Base-by-base conservation (phyloP, 2,888 invertebrate species). In the Eupeodes luniger region DNA sequence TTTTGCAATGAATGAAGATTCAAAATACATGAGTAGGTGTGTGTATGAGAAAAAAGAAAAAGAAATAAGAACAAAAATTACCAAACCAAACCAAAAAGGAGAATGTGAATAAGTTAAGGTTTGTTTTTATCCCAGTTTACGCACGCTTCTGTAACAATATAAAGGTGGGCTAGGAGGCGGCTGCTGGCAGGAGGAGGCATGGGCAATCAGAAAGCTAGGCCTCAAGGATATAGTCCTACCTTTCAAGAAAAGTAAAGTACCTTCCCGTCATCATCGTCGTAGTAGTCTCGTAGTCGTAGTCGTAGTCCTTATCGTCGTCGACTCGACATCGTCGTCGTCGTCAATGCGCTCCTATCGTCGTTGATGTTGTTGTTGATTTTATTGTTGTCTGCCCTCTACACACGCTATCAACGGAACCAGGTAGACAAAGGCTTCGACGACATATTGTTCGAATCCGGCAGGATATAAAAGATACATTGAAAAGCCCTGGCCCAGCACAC, bases 371-470 rank as follows among this genome's bases (percentile, higher is more conserved):
- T 40, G 6, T 19, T 7, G 40, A 7, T 7, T 5, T 40, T 40
- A 3, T 19, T 62, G 5, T 61, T 44, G 40, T 16, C 12, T 34
- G 14, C 34, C 34, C 59, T 59, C 16, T 19, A 62, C 47, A 62
- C 47, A 36, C 53, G 67, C 40, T 66, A 64, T 44, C 74, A 74
- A 53, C 51, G 14, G 14, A 64, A 40, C 11, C 72, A 53, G 76
- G 72, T 84, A 80, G 62, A 77, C 57, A 72, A 57, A 57, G 36
- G 57, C 77, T 81, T 81, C 47, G 74, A 84, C 62, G 57, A 84
- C 72, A 67, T 76, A 80, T 80, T 87, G 80, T 83, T 83, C 16
- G 75, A n/a, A 81, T 80, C 67, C 80, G 55, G 64, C 14, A 72
- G 75, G 82, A 79, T 83, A 66, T 36, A 75, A 51, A 40, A 61